A percentile compares a stretch with the other conserved stretches of the same genome.
These are phyloP conservation scores for Galemys pyrenaicus DNA, from an alignment of 2,113 vertebrate genomes.

Conservation along the genomic window DNA sequence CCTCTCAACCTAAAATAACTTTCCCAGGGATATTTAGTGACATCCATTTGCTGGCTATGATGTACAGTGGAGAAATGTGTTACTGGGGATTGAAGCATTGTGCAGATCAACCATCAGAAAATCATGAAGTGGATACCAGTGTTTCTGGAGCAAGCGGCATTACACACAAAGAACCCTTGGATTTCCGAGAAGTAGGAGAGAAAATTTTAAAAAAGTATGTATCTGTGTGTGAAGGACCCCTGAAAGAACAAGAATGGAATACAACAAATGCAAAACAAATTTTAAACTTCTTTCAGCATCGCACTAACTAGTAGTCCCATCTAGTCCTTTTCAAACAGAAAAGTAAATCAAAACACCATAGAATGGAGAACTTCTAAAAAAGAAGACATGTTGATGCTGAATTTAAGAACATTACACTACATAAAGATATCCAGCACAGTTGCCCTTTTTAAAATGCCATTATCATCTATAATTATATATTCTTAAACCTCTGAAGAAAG, in stretches of 20 bases:
- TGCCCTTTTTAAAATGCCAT: conserved; percentile 19
- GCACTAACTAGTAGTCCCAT: conserved; percentile 21
- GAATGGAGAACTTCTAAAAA: conserved; percentile 6
- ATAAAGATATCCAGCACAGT: background rate
- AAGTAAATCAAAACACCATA: background rate
- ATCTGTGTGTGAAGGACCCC: conserved; percentile 92
- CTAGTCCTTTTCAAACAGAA: background rate
- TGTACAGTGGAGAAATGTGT: conserved; percentile 99
- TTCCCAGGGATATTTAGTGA: conserved; percentile 92
- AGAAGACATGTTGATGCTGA: conserved; percentile 25
- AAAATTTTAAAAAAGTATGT: conserved; percentile 94
- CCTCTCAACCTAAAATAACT: conserved; percentile 66
- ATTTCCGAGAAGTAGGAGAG: conserved; percentile 95
- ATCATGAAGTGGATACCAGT: background rate
- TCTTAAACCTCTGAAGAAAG: conserved; percentile 35
- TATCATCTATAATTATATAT: background rate
- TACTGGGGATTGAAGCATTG: conserved; percentile 95
- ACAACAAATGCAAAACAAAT: conserved; percentile 95
- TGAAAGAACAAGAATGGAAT: conserved; percentile 95
- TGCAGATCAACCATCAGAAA: conserved; percentile 69
- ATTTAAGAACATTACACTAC: conserved; percentile 28
- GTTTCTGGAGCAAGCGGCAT: conserved; percentile 43
- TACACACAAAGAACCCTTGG: conserved; percentile 84
- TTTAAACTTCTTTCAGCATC: conserved; percentile 89
- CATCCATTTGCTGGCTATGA: conserved; percentile 92